These are phyloP conservation scores for Trypoxylon attenuatum DNA, from an alignment of 2,888 invertebrate genomes.

Conservation along the genomic window DNA sequence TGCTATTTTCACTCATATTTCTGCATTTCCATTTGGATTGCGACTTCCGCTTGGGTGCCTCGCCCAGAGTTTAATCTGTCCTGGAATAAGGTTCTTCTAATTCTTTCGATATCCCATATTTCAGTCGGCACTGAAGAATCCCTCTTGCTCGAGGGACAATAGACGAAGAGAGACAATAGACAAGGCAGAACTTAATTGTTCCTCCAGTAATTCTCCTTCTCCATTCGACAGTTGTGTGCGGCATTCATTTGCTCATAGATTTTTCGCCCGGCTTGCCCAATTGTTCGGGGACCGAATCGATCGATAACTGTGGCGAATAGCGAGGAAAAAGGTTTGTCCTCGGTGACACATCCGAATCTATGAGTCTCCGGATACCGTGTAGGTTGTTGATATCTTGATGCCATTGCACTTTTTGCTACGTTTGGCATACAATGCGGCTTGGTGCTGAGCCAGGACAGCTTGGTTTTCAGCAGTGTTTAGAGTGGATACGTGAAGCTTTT, in stretches of 20 bases:
- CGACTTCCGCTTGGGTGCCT: not conserved
- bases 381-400: too few relatives aligned
- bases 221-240: not conserved
- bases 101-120: not conserved
- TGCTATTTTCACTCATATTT: not conserved
- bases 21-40: not conserved
- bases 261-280: not conserved
- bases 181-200: not conserved
- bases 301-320: not conserved
- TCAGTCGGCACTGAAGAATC: not conserved
- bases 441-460: too few relatives aligned
- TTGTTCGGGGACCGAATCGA: not conserved
- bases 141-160: not conserved
- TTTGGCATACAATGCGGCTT: too few relatives aligned
- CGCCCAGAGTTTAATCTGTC: not conserved
- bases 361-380: too few relatives aligned
- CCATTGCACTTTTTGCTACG: too few relatives aligned
- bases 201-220: not conserved
- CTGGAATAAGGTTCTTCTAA: not conserved
- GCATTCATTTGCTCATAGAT: not conserved
- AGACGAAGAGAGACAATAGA: not conserved
- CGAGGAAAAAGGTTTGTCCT: not conserved
- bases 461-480: too few relatives aligned
- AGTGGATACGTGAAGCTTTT: too few relatives aligned
- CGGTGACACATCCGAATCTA: too few relatives aligned